Evolutionary conservation across 1,140 invertebrate species (phyloP).

Genomic region (Megalopta genalis): DNA sequence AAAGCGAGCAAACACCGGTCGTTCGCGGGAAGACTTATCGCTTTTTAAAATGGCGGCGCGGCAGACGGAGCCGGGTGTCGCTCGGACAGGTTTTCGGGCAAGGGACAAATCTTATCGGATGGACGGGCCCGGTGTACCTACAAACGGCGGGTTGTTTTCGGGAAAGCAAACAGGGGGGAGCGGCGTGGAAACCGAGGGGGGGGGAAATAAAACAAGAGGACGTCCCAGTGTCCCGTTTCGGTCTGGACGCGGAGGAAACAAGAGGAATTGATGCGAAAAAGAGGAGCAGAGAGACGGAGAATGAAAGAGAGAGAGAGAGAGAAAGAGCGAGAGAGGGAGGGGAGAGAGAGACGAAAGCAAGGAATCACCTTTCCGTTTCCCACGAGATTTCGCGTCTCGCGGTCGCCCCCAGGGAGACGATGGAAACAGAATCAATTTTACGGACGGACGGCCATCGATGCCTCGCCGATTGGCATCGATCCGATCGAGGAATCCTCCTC

Average conservation of each 20-base stretch:
- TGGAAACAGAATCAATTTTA: conserved; percentile 73
- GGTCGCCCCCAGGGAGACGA: conserved; percentile 58
- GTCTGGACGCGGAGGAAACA: not conserved
- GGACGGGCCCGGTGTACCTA: not conserved
- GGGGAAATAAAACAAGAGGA: not conserved
- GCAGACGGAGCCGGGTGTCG: too few species aligned
- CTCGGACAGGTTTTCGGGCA: not conserved
- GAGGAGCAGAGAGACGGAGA: too few species aligned
- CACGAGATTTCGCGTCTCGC: conserved; percentile 74
- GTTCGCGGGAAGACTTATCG: not conserved
- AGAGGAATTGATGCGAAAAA: too few species aligned
- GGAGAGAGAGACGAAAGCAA: conserved; percentile 50
- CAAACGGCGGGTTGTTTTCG: not conserved
- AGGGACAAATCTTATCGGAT: not conserved
- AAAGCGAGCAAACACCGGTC: not conserved
- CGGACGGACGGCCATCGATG: conserved; percentile 70
- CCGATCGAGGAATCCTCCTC: conserved; percentile 41
- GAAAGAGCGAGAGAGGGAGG: conserved; percentile 44
- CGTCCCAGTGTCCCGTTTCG: not conserved
- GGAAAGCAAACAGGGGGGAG: not conserved
- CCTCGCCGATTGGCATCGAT: conserved; percentile 62
- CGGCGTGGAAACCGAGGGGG: too few species aligned
- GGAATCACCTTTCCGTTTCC: conserved; percentile 71
- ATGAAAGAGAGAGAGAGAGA: not conserved
- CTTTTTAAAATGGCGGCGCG: not conserved